A percentile compares a stretch with the other conserved stretches of the same genome.
phyloP scores from a whole-genome alignment of 2,113 vertebrate species.

The Orientallactaga bullata region DNA sequence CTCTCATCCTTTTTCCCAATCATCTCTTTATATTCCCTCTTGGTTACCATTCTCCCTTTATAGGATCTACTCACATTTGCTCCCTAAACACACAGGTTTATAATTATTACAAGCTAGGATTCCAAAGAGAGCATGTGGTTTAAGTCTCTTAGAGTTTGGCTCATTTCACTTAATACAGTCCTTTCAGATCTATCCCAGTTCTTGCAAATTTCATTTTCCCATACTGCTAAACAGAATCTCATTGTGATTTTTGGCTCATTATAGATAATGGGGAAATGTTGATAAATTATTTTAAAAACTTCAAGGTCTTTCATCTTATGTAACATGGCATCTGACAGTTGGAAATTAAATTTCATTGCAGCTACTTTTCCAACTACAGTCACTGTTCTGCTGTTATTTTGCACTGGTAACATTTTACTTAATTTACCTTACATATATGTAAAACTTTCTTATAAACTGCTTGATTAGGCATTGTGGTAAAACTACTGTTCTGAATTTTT shows the following conservation, averaged over 20 bases:
- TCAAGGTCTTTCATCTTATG: background rate
- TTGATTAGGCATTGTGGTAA: background rate
- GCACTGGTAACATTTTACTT: background rate
- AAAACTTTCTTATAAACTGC: background rate
- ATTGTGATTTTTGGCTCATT: background rate
- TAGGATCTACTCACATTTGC: too few relatives aligned
- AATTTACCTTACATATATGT: background rate
- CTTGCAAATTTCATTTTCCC: too few relatives aligned
- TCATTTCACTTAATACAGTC: too few relatives aligned
- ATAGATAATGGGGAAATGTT: background rate
- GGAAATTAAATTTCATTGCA: background rate
- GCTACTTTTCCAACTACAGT: background rate
- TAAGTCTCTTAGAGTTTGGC: too few relatives aligned
- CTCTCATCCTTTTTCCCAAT: too few relatives aligned
- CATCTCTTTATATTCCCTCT: too few relatives aligned
- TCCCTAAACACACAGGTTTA: too few relatives aligned
- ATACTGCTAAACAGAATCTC: too few relatives aligned
- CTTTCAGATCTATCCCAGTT: too few relatives aligned
- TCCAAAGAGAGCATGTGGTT: too few relatives aligned
- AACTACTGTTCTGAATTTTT: constrained; percentile 30
- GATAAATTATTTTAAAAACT: background rate
- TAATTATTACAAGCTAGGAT: too few relatives aligned
- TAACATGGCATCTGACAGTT: background rate
- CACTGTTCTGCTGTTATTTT: background rate
- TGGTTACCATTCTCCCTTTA: too few relatives aligned